Evolutionary conservation across 2,797 vertebrate genomes (phyloP).

Genomic region (Carapus acus): DNA sequence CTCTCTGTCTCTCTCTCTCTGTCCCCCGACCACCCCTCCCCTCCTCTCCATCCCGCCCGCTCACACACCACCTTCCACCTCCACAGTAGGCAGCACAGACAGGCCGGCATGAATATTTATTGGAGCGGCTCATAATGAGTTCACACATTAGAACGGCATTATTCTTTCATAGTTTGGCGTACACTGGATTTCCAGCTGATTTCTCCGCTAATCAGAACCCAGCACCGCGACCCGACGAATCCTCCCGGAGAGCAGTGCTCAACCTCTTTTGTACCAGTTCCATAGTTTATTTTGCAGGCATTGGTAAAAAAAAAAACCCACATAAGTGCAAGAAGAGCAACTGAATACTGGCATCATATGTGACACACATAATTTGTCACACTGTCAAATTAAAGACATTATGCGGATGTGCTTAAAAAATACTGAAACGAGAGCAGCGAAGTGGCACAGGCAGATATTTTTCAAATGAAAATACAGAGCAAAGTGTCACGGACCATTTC

Average conservation of each 20-base stretch:
- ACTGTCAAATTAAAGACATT: too few species aligned
- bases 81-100: slow-evolving; percentile 58
- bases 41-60: not conserved
- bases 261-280: too few species aligned
- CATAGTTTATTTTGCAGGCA: too few species aligned
- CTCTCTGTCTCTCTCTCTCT: slow-evolving; percentile 5
- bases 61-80: slow-evolving; percentile 52
- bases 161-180: slow-evolving; percentile 30
- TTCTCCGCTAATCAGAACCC: slow-evolving; percentile 37
- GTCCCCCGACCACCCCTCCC: slow-evolving; percentile 7
- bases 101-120: slow-evolving; percentile 61
- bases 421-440: too few species aligned
- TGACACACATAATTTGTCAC: too few species aligned
- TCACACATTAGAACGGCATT: slow-evolving; percentile 33
- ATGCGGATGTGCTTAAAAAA: too few species aligned
- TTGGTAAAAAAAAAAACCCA: slow-evolving; percentile 18
- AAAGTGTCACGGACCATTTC: too few species aligned
- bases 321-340: too few species aligned
- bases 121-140: slow-evolving; percentile 44
- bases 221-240: slow-evolving; percentile 21
- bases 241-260: too few species aligned
- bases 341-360: too few species aligned
- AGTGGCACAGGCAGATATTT: too few species aligned
- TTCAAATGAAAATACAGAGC: too few species aligned
- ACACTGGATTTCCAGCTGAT: slow-evolving; percentile 39